Evolutionary conservation across 92 coral and sea anemone species (phyloP), one percentile per base, ranked within the genome.

Genomic region (Hydrozoanthus gracilis): DNA sequence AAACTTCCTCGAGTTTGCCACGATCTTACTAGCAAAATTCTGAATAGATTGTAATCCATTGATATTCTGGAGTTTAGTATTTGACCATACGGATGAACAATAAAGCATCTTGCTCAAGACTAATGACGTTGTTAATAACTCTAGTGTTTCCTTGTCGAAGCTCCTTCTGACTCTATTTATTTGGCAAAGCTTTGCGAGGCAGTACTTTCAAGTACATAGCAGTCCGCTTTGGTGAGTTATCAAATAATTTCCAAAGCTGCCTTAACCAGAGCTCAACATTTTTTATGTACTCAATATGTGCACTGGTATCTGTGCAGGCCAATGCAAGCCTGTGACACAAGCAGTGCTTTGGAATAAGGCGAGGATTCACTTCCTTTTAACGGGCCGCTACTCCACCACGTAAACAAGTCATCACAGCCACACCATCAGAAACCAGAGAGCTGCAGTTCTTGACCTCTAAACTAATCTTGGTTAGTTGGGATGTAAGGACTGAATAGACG

Each of bases 261-360:
- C 86, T 78, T 1, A 87, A 45, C 86, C 90, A 87, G 69, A 78
- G 78, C 90, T 78, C 86, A 67, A 87, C 90, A 70, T 78, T 87
- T 44, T 27, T 50, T 68, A 87, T 79, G 90, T 87, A 87, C 12
- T 67, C 78, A 10, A 78, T 78, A 16, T 78, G 71, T 7, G 44
- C 16, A 35, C 71, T 78, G 78, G 91, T 88, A 71, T 88, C 91
- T 61, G 91, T 88, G 58, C 91, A 88, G 84, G 91, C 91, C 49
- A 88, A 49, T 70, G 90, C 86, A 50, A 87, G 79, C 86, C 71
- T 87, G 62, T 87, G 90, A 73, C 90, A 87, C 49, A 71, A 39
- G 17, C 75, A 71, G 51, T 71, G 75, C 49, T 44, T 4, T 3
- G 79, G 44, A 74, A 74, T 73, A 2, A 73, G 27, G 44, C 5